phyloP scores from a whole-genome alignment of 1,140 invertebrate genomes.

The Penaeus vannamei region DNA sequence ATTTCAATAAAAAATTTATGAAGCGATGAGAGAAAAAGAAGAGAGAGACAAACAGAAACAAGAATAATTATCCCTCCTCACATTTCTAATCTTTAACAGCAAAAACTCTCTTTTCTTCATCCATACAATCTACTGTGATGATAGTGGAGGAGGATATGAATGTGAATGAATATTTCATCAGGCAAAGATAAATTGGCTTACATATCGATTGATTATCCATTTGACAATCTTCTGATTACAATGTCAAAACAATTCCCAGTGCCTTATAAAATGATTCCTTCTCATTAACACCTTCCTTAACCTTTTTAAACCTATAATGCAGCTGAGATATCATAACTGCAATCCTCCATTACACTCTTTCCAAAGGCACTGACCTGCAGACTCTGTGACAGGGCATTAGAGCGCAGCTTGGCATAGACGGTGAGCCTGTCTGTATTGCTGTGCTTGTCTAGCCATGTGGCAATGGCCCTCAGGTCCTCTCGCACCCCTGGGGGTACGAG shows the following conservation, averaged over 20 bases:
- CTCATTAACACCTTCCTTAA: neutral
- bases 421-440: slow-evolving; percentile 64
- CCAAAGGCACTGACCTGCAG: slow-evolving; percentile 39
- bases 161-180: too few species aligned
- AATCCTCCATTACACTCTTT: too few species aligned
- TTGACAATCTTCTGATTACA: neutral
- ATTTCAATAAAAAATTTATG: too few species aligned
- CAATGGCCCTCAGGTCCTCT: slow-evolving; percentile 65
- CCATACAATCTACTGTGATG: too few species aligned
- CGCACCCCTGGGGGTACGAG: slow-evolving; percentile 61
- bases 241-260: neutral
- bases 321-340: neutral
- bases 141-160: too few species aligned
- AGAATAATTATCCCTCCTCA: too few species aligned
- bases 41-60: too few species aligned
- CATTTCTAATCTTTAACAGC: too few species aligned
- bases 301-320: neutral
- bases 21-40: too few species aligned
- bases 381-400: slow-evolving; percentile 63
- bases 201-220: too few species aligned
- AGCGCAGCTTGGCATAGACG: slow-evolving; percentile 66
- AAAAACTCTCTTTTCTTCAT: too few species aligned
- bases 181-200: too few species aligned
- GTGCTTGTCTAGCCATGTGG: slow-evolving; percentile 67
- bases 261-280: neutral